Evolutionary conservation across 2,797 vertebrate genomes (phyloP), one percentile per base, ranked within the genome.

Genomic region (Petrocephalus schoutedeni): DNA sequence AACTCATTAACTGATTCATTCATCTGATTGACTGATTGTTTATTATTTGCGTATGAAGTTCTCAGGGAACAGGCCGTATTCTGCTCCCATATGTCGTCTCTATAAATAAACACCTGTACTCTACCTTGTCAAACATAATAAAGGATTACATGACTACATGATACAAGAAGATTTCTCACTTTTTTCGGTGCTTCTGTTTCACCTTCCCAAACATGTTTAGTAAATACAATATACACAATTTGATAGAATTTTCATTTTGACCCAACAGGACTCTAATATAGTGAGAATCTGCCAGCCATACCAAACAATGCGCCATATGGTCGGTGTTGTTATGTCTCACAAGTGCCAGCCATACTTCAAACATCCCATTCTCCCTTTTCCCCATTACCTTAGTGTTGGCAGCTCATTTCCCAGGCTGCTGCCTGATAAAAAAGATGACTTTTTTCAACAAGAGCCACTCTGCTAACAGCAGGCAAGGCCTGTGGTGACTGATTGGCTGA

Each of bases 381-480:
- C 91, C 94, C 91, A 93, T 93, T 94, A 94, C 95, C 95, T 53
- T 95, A 94, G 95, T 96, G 95, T 96, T 95, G 95, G 94, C 94
- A 95, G 94, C 95, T 95, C 95, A 95, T 96, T 95, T 95, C 95
- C 95, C 95, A 94, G 95, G 95, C 95, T 96, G 96, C 96, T 95
- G 97, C 95, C 95, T 95, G 96, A 96, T 96, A 96, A 96, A 96
- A 96, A 97, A 97, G 96, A 98, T 95, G 96, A 96, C 96, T 97
- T 95, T 93, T 94, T 80, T 64, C 54, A 87, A 80, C 89, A 88
- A 94, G 95, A 94, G 94, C 94, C 89, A 92, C 90, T 95, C 94
- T 92, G 94, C 94, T 96, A 96, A 94, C 96, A 97, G 96, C 96
- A 95, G 97, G 95, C 95, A 94, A 92, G 93, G 95, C 92, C 95